Evolutionary conservation across 2,888 invertebrate genomes (phyloP), one percentile per base, ranked within the genome.

Genomic region (Tyria jacobaeae): DNA sequence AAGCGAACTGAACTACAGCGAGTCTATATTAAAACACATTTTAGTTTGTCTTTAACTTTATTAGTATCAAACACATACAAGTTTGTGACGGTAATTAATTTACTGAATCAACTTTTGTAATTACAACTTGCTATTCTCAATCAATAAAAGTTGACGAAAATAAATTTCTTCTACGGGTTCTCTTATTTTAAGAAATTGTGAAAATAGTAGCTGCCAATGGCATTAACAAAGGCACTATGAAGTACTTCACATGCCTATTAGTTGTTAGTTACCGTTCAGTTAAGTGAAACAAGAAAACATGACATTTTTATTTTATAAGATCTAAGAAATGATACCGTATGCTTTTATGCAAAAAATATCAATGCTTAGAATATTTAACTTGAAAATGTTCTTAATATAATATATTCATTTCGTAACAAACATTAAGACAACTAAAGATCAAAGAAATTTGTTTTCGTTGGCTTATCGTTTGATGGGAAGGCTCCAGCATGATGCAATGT

Each of bases 401-500:
- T 31, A 31, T 4, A 31, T 31, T 31, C 27, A 31, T 6, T 31
- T 31, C 27, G 7, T 7, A 31, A 31, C 0, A 0, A 31, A 12
- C 21, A 41, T 9, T 9, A 17, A 39, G 25, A 25, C 12, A 64
- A 37, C 64, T 62, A 56, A 68, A 27, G 5, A 51, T 62, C 68
- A 62, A 71, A 66, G 65, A 66, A 72, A 71, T 76, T 75, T 77
- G 60, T 75, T 78, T 51, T 75, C 78, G 73, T 73, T 58, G 57
- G 70, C 70, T 71, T 50, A 54, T 51, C 63, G 66, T 65, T 68
- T 66, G 64, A 60, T 76, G 66, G 55, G 64, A 61, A 62, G 58
- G 64, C 66, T 77, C 62, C 63, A 83, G 87, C 87, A 87, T 87
- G 87, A 78, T 74, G 84, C 85, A 75, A 76, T 86, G 78, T 81